Evolutionary conservation across 2,113 vertebrate genomes (phyloP), one percentile per base, ranked within the genome.

Genomic region (Phrynosoma platyrhinos): DNA sequence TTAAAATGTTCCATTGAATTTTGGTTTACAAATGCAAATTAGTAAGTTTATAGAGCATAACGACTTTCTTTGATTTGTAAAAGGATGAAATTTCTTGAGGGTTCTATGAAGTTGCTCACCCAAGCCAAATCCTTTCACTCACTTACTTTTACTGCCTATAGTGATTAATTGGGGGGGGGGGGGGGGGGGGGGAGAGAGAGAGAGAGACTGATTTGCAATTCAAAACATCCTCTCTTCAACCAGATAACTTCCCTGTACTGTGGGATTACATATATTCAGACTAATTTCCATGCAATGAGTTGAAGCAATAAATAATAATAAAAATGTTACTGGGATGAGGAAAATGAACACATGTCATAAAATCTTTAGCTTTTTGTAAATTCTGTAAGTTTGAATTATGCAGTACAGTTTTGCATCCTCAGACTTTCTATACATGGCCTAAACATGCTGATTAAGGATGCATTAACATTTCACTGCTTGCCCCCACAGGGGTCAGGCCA

Each of bases 11-110:
- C 2, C 74, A 20, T n/a, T n/a, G 23, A 36, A 77, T 75, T 83
- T 69, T 76, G 87, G 9, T 66, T 0, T 0, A 4, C 79, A 4
- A 0, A 81, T 47, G 25, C 68, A 53, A 87, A 69, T 62, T 16
- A 79, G 85, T 68, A n/a, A 58, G 82, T 78, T 32, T n/a, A 91
- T 80, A 14, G 64, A 89, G 36, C n/a, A 94, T 88, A 82, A 76
- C 91, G 93, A 87, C 47, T 68, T 27, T 78, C 21, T n/a, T n/a
- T 83, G 94, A 88, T 86, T 53, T 47, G 93, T 90, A 89, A 94
- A 87, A 87, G 88, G 87, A 93, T 88, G 93, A 0, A 58, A 89
- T 47, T 87, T 90, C 94, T 90, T 76, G 58, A 55, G 80, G 91
- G 53, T 64, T 86, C 93, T 52, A 42, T 83, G 87, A 86, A 84